Conservation (phyloP, 1,140 invertebrate genomes). For the Argopecten irradians region DNA sequence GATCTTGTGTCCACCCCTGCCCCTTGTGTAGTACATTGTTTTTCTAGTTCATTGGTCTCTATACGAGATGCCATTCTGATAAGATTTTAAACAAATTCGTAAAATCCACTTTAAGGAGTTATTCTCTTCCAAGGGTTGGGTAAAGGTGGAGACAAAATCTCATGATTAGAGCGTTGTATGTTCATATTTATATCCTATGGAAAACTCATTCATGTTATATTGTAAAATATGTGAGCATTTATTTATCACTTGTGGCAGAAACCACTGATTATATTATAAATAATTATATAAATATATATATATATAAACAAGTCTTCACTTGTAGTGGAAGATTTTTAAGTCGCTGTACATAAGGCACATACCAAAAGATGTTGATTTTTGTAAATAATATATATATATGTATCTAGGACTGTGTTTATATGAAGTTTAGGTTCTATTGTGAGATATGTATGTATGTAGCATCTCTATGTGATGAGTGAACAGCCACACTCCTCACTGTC, state of each 20-base stretch:
- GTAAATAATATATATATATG: slow-evolving; percentile 16
- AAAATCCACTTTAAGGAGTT: no score
- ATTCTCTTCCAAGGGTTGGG: background rate
- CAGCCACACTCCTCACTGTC: slow-evolving; percentile 19
- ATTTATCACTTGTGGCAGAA: background rate
- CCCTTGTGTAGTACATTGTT: background rate
- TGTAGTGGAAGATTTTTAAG: background rate
- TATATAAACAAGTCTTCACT: slow-evolving; percentile 18
- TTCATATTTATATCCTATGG: slow-evolving; percentile 13
- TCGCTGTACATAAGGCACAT: background rate
- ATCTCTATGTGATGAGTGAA: background rate
- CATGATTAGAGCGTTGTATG: background rate
- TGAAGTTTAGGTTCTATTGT: slow-evolving; percentile 11
- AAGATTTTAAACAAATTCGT: no score
- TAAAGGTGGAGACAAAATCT: background rate
- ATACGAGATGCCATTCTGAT: no score
- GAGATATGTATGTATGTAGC: slow-evolving; percentile 15
- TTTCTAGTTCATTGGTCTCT: background rate
- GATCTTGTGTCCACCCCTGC: background rate
- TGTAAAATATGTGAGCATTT: slow-evolving; percentile 18
- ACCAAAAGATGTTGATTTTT: slow-evolving; percentile 23
- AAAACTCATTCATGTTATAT: background rate
- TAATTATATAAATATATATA: background rate
- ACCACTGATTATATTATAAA: background rate
- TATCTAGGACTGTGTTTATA: slow-evolving; percentile 8